Conservation (phyloP, 1,140 invertebrate species). For the Drosophila pseudoananassae region DNA sequence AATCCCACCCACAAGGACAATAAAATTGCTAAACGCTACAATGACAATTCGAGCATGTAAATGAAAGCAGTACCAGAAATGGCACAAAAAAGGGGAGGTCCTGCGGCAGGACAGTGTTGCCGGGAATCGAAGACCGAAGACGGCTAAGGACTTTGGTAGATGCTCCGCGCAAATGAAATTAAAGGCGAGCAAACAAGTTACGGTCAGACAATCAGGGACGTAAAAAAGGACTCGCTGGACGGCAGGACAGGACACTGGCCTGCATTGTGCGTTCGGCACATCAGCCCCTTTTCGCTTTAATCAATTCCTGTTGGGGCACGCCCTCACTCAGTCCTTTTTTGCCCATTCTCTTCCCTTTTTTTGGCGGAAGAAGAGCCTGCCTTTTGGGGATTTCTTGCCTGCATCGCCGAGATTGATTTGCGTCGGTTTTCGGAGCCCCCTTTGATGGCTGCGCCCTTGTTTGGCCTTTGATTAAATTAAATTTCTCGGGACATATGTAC, state of each 20-base stretch:
- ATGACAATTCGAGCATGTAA: constrained; percentile 83
- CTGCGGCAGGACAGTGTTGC: constrained; percentile 20
- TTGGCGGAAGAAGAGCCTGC: constrained; percentile 25
- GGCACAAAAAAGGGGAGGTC: constrained; percentile 23
- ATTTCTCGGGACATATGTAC: constrained; percentile 81
- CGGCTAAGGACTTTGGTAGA: constrained; percentile 10
- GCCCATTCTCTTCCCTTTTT: constrained; percentile 21
- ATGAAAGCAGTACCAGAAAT: constrained; percentile 67
- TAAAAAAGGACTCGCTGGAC: constrained; percentile 54
- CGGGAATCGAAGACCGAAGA: constrained; percentile 18
- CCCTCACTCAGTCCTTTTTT: constrained; percentile 29
- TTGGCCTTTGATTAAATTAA: constrained; percentile 83
- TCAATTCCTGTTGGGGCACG: constrained; percentile 74
- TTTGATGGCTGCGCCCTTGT: constrained; percentile 35
- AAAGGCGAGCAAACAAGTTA: constrained; percentile 83
- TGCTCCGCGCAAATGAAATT: constrained; percentile 77
- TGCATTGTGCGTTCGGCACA: constrained; percentile 48
- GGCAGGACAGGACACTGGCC: constrained; percentile 58
- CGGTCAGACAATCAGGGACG: constrained; percentile 79
- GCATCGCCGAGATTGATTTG: constrained; percentile 53
- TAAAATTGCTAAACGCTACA: constrained; percentile 82
- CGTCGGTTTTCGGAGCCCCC: constrained; percentile 20
- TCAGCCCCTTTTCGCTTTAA: constrained; percentile 39
- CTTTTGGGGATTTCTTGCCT: constrained; percentile 49
- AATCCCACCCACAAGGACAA: constrained; percentile 57